phyloP scores from a whole-genome alignment of 2,797 vertebrate species.

The Helicolenus hilgendorfi region DNA sequence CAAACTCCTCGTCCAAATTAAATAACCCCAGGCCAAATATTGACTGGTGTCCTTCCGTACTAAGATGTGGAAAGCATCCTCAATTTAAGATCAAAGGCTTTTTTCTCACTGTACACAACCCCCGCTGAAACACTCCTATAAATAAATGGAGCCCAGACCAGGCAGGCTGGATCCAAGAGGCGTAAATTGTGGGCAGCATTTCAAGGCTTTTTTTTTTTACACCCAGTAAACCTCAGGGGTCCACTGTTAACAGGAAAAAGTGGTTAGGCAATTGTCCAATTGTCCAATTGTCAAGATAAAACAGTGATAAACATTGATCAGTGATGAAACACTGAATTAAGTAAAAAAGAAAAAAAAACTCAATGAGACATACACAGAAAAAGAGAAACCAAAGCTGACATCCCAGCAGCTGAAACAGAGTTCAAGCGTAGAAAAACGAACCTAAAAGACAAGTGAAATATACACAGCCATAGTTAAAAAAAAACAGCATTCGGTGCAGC shows the following conservation, averaged over 20 bases:
- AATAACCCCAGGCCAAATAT: constrained; percentile 87
- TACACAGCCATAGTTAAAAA: constrained; percentile 13
- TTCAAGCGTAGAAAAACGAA: constrained; percentile 39
- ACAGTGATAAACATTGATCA: constrained; percentile 82
- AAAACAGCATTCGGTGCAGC: constrained; percentile 27
- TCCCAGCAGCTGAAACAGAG: constrained; percentile 38
- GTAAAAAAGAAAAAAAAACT: constrained; percentile 51
- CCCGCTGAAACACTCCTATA: constrained; percentile 60
- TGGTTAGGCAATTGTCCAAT: constrained; percentile 74
- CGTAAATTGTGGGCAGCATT: constrained; percentile 77
- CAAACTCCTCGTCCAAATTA: constrained; percentile 85
- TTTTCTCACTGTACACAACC: constrained; percentile 69
- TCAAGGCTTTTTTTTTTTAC: constrained; percentile 65
- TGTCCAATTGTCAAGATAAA: constrained; percentile 83
- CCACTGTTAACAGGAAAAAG: constrained; percentile 62
- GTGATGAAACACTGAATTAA: constrained; percentile 80
- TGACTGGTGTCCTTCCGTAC: constrained; percentile 81
- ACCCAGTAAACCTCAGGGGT: constrained; percentile 69
- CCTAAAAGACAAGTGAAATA: constrained; percentile 43
- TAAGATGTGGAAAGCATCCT: constrained; percentile 77
- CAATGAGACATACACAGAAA: constrained; percentile 54
- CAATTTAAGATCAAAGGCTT: constrained; percentile 77
- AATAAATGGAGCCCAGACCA: constrained; percentile 69
- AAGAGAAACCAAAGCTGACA: constrained; percentile 69
- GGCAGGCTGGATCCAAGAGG: constrained; percentile 67